These are phyloP conservation scores for Piprites chloris DNA, from an alignment of 2,113 vertebrate genomes.

Conservation along the genomic window DNA sequence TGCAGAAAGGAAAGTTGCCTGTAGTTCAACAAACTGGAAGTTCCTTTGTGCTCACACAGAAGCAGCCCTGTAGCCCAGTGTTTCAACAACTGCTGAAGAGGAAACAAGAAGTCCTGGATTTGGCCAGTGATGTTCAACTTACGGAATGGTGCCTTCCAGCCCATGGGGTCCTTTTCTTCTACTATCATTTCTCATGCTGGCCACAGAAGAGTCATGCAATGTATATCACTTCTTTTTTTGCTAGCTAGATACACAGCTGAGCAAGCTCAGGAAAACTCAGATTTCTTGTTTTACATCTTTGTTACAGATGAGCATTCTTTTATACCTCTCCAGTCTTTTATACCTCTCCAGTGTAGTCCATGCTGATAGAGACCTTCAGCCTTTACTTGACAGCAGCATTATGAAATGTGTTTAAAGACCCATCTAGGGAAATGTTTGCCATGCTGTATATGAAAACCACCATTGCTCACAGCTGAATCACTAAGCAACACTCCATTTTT, in stretches of 20 bases:
- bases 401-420: background rate
- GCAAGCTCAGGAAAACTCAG: background rate
- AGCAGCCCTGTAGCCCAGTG: background rate
- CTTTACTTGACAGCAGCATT: background rate
- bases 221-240: background rate
- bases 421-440: background rate
- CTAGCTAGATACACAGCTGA: background rate
- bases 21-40: background rate
- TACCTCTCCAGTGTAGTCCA: background rate
- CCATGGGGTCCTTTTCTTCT: background rate
- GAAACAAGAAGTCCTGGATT: background rate
- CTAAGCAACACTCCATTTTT: background rate
- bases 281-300: background rate
- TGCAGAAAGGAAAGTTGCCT: background rate
- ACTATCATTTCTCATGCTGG: background rate
- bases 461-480: background rate
- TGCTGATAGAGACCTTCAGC: background rate
- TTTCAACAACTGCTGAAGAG: background rate
- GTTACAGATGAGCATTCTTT: background rate
- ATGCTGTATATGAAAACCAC: background rate
- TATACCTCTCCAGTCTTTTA: background rate
- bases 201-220: background rate
- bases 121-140: background rate
- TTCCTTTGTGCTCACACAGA: background rate
- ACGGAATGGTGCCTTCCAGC: background rate